Conservation (phyloP, 2,888 invertebrate genomes). For the Steinernema scapterisci region DNA sequence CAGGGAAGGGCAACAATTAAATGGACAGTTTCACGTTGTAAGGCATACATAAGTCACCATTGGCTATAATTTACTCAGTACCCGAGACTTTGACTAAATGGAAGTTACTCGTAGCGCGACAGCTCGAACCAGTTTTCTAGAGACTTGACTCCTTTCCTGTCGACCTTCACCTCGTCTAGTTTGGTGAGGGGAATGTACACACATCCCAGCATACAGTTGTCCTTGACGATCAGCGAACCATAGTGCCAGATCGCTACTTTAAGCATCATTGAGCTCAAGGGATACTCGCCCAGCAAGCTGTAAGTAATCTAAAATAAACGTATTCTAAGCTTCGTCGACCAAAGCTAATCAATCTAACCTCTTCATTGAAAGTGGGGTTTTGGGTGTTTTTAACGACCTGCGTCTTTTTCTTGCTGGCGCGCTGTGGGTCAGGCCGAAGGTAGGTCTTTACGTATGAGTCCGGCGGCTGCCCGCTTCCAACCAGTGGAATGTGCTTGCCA, state of each 20-base stretch:
- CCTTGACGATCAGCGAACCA: slow-evolving; percentile 66
- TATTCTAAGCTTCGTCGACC: no score
- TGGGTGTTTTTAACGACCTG: slow-evolving; percentile 87
- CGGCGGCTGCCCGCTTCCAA: slow-evolving; percentile 62
- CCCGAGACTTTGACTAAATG: slow-evolving; percentile 5
- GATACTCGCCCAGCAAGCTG: slow-evolving; percentile 37
- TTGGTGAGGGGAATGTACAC: slow-evolving; percentile 67
- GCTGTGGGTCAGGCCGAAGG: slow-evolving; percentile 78
- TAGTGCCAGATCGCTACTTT: slow-evolving; percentile 69
- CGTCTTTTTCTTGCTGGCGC: slow-evolving; percentile 92
- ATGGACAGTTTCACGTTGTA: background rate
- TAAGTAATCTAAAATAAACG: slow-evolving; percentile 51
- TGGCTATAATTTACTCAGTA: background rate
- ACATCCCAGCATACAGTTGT: slow-evolving; percentile 70
- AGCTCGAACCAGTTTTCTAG: slow-evolving; percentile 55
- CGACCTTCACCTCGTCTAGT: slow-evolving; percentile 42
- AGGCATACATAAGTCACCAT: no score
- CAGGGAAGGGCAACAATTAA: background rate
- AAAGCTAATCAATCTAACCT: no score
- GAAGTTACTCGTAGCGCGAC: slow-evolving; percentile 15
- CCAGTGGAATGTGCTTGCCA: slow-evolving; percentile 47
- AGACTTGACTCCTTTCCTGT: slow-evolving; percentile 46
- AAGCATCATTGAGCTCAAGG: slow-evolving; percentile 37
- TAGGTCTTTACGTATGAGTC: slow-evolving; percentile 75
- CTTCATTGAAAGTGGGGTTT: slow-evolving; percentile 97